These are phyloP conservation scores for Nyctibius grandis DNA, from an alignment of 2,797 vertebrate genomes.

Conservation along the genomic window DNA sequence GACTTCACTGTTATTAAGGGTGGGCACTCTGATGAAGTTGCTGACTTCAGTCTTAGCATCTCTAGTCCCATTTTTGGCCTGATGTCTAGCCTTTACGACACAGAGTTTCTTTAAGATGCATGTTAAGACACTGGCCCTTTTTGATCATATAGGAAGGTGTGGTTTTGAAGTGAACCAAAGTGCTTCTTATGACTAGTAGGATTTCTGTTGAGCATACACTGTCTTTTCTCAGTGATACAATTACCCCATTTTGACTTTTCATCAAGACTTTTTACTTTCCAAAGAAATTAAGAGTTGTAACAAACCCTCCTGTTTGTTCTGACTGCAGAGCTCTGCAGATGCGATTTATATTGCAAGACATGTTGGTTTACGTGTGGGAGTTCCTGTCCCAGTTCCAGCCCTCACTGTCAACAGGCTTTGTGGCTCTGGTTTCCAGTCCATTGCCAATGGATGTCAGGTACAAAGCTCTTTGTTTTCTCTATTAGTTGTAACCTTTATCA, in stretches of 20 bases:
- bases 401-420: slow-evolving; percentile 93
- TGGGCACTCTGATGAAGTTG: neutral
- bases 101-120: neutral
- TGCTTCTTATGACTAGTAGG: accelerated
- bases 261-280: neutral
- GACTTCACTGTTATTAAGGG: neutral
- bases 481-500: neutral
- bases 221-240: accelerated
- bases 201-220: neutral
- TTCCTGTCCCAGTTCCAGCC: slow-evolving; percentile 85
- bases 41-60: neutral
- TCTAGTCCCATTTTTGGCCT: neutral
- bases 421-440: slow-evolving; percentile 95
- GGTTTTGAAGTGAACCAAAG: neutral
- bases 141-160: neutral
- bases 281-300: neutral
- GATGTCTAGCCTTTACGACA: neutral
- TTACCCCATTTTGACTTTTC: neutral
- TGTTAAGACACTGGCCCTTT: neutral
- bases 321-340: slow-evolving; percentile 84
- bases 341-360: slow-evolving; percentile 89
- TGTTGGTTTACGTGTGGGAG: slow-evolving; percentile 85
- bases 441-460: slow-evolving; percentile 91
- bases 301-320: neutral
- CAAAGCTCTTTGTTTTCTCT: neutral